These are phyloP conservation scores for Eupithecia centaureata DNA, from an alignment of 2,888 invertebrate genomes.

Conservation along the genomic window DNA sequence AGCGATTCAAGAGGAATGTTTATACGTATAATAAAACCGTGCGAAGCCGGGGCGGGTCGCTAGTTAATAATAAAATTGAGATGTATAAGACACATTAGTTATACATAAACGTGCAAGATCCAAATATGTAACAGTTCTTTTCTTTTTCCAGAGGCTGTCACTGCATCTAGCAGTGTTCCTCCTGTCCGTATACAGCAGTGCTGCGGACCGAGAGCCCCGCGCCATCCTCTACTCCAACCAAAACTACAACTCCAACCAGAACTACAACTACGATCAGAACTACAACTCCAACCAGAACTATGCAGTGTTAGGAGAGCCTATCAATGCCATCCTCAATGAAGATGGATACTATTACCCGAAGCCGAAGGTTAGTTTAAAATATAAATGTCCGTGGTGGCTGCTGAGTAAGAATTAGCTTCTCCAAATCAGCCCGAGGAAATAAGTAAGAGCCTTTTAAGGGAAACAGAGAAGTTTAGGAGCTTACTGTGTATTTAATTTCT, in stretches of 20 bases:
- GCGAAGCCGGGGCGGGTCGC: too few species aligned
- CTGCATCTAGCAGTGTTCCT: conserved; percentile 76
- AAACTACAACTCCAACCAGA: conserved; percentile 60
- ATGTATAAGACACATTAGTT: too few species aligned
- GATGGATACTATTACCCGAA: conserved; percentile 80
- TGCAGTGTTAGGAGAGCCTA: conserved; percentile 70
- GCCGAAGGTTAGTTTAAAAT: conserved; percentile 49
- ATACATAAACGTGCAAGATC: too few species aligned
- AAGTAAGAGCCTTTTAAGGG: not conserved
- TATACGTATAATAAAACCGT: too few species aligned
- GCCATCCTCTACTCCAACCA: conserved; percentile 65
- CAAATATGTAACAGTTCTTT: not conserved
- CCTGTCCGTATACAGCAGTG: conserved; percentile 71
- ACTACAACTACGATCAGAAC: conserved; percentile 69
- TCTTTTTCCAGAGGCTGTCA: conserved; percentile 75
- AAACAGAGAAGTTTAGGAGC: too few species aligned
- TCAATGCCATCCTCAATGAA: conserved; percentile 69
- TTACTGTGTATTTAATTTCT: not conserved
- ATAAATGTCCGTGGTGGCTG: not conserved
- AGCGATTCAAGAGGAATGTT: too few species aligned
- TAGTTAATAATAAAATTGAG: too few species aligned
- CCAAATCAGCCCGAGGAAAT: not conserved
- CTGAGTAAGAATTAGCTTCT: not conserved
- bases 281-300: conserved; percentile 70
- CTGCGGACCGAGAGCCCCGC: conserved; percentile 62